Conservation (phyloP, 2,888 invertebrate species). For the Cephus spinipes region DNA sequence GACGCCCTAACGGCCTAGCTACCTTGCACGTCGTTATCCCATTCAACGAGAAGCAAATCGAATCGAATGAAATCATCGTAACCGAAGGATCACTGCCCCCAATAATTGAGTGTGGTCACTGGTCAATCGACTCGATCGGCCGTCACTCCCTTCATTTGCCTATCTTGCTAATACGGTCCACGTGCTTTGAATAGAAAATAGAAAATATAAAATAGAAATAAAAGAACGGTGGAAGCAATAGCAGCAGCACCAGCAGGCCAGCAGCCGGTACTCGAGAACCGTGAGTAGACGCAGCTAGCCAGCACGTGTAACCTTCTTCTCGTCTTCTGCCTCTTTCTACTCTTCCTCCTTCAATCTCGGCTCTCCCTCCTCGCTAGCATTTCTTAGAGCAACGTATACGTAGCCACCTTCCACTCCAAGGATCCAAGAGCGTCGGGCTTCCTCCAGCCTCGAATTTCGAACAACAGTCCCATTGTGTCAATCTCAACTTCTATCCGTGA, state of each 20-base stretch:
- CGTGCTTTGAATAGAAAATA: constrained; percentile 42
- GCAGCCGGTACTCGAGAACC: constrained; percentile 20
- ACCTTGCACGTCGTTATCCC: constrained; percentile 31
- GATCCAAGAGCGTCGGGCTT: constrained; percentile 32
- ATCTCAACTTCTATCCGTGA: background rate
- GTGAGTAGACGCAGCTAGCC: constrained; percentile 27
- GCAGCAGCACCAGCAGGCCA: background rate
- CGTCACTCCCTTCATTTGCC: constrained; percentile 41
- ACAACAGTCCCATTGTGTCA: constrained; percentile 50
- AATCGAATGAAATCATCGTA: constrained; percentile 23
- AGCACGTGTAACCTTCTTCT: constrained; percentile 41
- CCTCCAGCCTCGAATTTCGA: constrained; percentile 30
- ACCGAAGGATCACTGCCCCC: constrained; percentile 30
- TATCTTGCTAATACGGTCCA: constrained; percentile 54
- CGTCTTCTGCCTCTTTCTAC: constrained; percentile 18
- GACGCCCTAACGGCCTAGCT: constrained; percentile 14
- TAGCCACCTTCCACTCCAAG: constrained; percentile 12
- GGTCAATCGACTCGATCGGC: constrained; percentile 37
- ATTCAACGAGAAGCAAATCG: constrained; percentile 39
- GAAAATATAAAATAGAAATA: constrained; percentile 11
- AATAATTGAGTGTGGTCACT: constrained; percentile 58
- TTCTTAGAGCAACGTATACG: constrained; percentile 17
- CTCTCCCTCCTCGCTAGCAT: constrained; percentile 22
- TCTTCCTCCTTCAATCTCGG: constrained; percentile 11
- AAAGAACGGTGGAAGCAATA: background rate